These are phyloP conservation scores for Lucilia cuprina DNA, from an alignment of 1,140 invertebrate species.

Conservation along the genomic window DNA sequence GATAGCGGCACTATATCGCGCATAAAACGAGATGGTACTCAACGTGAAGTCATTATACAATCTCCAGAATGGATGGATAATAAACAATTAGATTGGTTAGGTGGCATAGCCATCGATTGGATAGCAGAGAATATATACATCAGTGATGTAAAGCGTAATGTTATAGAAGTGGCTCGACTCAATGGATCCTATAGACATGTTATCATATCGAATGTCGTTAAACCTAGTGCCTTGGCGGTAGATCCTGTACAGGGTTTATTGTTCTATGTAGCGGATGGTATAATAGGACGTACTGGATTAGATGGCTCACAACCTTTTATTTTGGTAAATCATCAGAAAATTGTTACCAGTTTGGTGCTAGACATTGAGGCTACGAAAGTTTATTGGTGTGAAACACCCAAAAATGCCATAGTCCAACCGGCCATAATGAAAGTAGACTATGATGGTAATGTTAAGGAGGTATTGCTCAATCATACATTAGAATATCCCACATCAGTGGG, in stretches of 20 bases:
- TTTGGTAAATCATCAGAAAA: slow-evolving; percentile 64
- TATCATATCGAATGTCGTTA: slow-evolving; percentile 75
- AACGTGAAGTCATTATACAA: slow-evolving; percentile 67
- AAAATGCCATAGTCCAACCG: slow-evolving; percentile 65
- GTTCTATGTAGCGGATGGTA: slow-evolving; percentile 85
- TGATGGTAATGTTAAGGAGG: slow-evolving; percentile 75
- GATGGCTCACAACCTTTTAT: slow-evolving; percentile 72
- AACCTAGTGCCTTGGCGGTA: slow-evolving; percentile 72
- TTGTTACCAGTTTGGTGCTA: slow-evolving; percentile 76
- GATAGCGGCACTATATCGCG: slow-evolving; percentile 77
- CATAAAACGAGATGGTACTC: slow-evolving; percentile 80
- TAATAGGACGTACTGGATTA: slow-evolving; percentile 78
- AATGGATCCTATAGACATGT: slow-evolving; percentile 83
- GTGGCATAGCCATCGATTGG: slow-evolving; percentile 82
- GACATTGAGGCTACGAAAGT: slow-evolving; percentile 77
- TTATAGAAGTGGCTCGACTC: slow-evolving; percentile 84
- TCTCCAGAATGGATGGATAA: slow-evolving; percentile 64
- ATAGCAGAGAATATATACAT: slow-evolving; percentile 88
- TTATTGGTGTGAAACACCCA: slow-evolving; percentile 87
- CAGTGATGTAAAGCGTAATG: slow-evolving; percentile 85
- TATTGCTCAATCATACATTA: slow-evolving; percentile 74
- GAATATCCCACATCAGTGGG: slow-evolving; percentile 77
- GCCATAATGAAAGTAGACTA: slow-evolving; percentile 81
- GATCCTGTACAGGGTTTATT: slow-evolving; percentile 72
- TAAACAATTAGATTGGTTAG: slow-evolving; percentile 58